A percentile compares a stretch with the other conserved stretches of the same genome.
Evolutionary conservation across 2,113 vertebrate species (phyloP).

Genomic region (Xiphorhynchus elegans): DNA sequence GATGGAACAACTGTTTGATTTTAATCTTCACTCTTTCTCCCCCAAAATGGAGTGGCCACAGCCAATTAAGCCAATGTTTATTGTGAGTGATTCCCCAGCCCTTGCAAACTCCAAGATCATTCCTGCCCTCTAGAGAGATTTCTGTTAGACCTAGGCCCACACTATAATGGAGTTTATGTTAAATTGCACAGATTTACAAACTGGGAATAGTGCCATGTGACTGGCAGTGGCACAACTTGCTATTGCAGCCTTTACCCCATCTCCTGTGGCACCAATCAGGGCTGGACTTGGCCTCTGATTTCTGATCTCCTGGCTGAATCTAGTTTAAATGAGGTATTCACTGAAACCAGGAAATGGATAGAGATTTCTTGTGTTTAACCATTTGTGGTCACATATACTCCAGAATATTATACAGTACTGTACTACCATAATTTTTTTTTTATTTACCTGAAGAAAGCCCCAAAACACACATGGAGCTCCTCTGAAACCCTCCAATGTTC

Average conservation of each 20-base stretch:
- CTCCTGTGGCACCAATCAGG: neutral
- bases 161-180: neutral
- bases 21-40: neutral
- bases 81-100: neutral
- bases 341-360: neutral
- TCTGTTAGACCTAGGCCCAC: neutral
- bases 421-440: neutral
- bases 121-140: neutral
- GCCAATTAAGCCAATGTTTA: neutral
- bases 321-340: neutral
- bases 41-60: neutral
- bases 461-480: fast-evolving
- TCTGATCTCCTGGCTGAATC: neutral
- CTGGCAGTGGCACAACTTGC: neutral
- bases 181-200: neutral
- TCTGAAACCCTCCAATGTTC: neutral
- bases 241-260: neutral
- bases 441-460: neutral
- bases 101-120: neutral
- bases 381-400: too few species aligned
- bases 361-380: neutral
- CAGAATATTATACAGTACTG: neutral
- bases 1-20: neutral
- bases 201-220: neutral
- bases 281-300: neutral